A percentile compares a stretch with the other conserved stretches of the same genome.
These are phyloP conservation scores for Achroia grisella DNA, from an alignment of 1,140 invertebrate genomes.

Conservation along the genomic window DNA sequence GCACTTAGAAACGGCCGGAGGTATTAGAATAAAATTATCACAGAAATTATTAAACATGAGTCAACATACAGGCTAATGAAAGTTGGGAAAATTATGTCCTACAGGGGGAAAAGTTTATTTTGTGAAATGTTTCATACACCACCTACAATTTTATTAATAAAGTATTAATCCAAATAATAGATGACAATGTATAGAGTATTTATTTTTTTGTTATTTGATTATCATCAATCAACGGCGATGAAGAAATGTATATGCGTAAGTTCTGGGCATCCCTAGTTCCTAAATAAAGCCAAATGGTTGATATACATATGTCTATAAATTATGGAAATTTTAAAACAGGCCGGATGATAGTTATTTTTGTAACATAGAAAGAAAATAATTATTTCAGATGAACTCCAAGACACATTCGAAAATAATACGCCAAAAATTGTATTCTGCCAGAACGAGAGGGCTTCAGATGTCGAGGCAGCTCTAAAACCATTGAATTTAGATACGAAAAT, in stretches of 20 bases:
- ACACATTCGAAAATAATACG: slow-evolving; percentile 16
- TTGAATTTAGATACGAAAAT: slow-evolving; percentile 15
- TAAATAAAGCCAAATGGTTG: not conserved
- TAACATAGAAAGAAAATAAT: slow-evolving; percentile 5
- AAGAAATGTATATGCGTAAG: not conserved
- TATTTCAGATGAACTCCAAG: slow-evolving; percentile 19
- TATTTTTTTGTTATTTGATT: not conserved
- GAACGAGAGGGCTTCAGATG: slow-evolving; percentile 14
- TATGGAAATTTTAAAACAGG: slow-evolving; percentile 1
- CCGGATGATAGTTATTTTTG: no score
- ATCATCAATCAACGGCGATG: not conserved
- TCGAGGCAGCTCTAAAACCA: slow-evolving; percentile 14
- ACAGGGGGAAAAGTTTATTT: no score
- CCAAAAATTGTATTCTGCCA: slow-evolving; percentile 39
- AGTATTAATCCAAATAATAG: no score
- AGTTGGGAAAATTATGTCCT: no score
- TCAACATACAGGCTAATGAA: no score
- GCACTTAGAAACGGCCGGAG: no score
- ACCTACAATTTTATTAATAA: no score
- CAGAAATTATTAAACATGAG: no score
- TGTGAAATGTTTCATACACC: no score
- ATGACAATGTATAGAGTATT: no score
- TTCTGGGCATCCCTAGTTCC: not conserved
- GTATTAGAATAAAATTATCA: no score
- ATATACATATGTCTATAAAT: not conserved